These are phyloP conservation scores for Pachyramphus minor DNA, from an alignment of 2,113 vertebrate genomes.

Conservation along the genomic window DNA sequence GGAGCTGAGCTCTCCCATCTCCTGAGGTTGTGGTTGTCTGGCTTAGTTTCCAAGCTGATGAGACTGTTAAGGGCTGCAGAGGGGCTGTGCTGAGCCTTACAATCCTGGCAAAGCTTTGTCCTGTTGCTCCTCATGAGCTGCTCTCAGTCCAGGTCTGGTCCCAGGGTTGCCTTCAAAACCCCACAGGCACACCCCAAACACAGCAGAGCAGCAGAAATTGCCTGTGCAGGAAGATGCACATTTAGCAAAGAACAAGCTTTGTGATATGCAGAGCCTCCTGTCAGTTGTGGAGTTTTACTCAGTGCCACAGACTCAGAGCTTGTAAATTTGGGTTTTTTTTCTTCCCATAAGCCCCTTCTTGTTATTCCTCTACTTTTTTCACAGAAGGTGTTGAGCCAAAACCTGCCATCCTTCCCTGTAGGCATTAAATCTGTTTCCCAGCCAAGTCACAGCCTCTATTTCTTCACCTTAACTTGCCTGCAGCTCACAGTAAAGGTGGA, in stretches of 20 bases:
- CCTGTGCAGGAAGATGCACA: background rate
- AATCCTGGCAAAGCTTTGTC: background rate
- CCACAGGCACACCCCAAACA: background rate
- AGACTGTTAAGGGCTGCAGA: background rate
- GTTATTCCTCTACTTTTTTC: background rate
- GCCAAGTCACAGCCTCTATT: background rate
- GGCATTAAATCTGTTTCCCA: background rate
- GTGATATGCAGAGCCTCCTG: background rate
- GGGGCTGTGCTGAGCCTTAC: background rate
- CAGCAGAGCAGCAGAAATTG: background rate
- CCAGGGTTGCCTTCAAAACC: background rate
- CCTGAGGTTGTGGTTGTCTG: accelerated
- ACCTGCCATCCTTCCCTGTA: background rate
- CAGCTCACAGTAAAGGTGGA: background rate
- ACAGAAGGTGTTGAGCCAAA: background rate
- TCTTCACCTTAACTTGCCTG: background rate
- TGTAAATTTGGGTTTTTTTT: background rate
- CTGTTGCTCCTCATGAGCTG: background rate
- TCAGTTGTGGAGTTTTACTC: background rate
- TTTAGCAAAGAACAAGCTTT: background rate
- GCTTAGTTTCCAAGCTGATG: background rate
- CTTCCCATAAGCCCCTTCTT: background rate
- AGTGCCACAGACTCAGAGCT: background rate
- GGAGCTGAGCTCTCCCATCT: background rate
- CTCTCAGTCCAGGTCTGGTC: background rate